Percentiles rank a stretch among this genome's conserved stretches.
These are phyloP conservation scores for Stenodera caucasica DNA, from an alignment of 2,888 invertebrate genomes.

Conservation along the genomic window DNA sequence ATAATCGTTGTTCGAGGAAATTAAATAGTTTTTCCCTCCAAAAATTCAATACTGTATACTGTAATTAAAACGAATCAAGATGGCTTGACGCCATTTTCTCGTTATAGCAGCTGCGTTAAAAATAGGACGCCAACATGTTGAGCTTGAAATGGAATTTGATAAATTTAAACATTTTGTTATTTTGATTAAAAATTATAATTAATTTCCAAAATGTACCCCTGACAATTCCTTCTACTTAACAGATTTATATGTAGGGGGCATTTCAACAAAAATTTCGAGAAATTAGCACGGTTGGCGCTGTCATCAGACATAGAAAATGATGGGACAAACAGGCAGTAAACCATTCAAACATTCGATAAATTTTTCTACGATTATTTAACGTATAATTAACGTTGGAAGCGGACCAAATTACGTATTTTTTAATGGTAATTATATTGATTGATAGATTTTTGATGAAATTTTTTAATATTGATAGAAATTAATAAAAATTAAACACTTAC, in stretches of 20 bases:
- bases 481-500: slow-evolving; percentile 38
- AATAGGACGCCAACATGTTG: slow-evolving; percentile 34
- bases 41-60: slow-evolving; percentile 8
- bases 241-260: slow-evolving; percentile 62
- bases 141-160: no score
- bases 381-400: no score
- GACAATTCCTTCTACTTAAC: slow-evolving; percentile 55
- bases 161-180: not conserved
- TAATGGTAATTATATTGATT: not conserved
- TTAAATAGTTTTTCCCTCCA: slow-evolving; percentile 19
- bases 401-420: not conserved
- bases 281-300: slow-evolving; percentile 72
- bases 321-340: not conserved
- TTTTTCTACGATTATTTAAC: not conserved
- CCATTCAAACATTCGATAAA: not conserved
- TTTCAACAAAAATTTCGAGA: slow-evolving; percentile 67
- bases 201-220: slow-evolving; percentile 16
- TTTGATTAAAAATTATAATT: slow-evolving; percentile 12
- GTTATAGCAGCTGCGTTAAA: slow-evolving; percentile 36
- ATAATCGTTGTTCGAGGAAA: not conserved
- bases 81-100: slow-evolving; percentile 45
- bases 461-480: slow-evolving; percentile 25
- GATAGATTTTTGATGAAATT: slow-evolving; percentile 8
- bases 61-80: slow-evolving; percentile 23
- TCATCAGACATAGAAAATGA: slow-evolving; percentile 54